Conservation (phyloP, 2,888 invertebrate species). For the Polietes domitor region DNA sequence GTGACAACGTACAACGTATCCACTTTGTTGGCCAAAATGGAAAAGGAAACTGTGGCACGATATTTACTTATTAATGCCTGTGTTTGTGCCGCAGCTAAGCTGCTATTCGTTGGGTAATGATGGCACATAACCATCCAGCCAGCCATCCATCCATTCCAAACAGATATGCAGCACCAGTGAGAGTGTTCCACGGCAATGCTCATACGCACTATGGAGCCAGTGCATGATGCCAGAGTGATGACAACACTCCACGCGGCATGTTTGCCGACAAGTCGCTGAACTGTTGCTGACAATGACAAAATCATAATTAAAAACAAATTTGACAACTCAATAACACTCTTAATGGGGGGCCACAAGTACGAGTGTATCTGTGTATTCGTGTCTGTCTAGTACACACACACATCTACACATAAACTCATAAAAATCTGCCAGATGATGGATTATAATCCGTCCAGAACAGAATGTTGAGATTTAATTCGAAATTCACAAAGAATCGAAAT, state of each 20-base stretch:
- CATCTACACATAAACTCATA: neutral
- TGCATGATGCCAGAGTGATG: slow-evolving; percentile 19
- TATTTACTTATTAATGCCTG: slow-evolving; percentile 58
- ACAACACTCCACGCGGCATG: slow-evolving; percentile 28
- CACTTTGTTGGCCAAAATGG: slow-evolving; percentile 7
- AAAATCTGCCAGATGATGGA: slow-evolving; percentile 45
- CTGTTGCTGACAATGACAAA: slow-evolving; percentile 69
- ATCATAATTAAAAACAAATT: slow-evolving; percentile 70
- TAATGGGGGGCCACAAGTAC: slow-evolving; percentile 51
- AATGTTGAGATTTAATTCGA: slow-evolving; percentile 49
- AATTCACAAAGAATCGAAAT: slow-evolving; percentile 21
- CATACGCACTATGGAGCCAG: neutral
- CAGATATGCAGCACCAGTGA: slow-evolving; percentile 10
- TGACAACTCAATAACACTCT: slow-evolving; percentile 66
- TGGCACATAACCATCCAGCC: slow-evolving; percentile 1
- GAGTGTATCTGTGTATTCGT: neutral
- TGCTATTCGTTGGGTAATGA: slow-evolving; percentile 54
- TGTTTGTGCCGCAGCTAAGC: slow-evolving; percentile 46
- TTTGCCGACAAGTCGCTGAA: slow-evolving; percentile 33
- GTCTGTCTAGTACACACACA: neutral
- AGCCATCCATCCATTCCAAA: neutral
- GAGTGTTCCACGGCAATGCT: neutral
- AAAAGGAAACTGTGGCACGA: slow-evolving; percentile 26
- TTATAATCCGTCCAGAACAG: slow-evolving; percentile 41
- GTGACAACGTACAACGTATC: slow-evolving; percentile 57